phyloP scores from a whole-genome alignment of 2,113 vertebrate species.

The Percopsis transmontana region DNA sequence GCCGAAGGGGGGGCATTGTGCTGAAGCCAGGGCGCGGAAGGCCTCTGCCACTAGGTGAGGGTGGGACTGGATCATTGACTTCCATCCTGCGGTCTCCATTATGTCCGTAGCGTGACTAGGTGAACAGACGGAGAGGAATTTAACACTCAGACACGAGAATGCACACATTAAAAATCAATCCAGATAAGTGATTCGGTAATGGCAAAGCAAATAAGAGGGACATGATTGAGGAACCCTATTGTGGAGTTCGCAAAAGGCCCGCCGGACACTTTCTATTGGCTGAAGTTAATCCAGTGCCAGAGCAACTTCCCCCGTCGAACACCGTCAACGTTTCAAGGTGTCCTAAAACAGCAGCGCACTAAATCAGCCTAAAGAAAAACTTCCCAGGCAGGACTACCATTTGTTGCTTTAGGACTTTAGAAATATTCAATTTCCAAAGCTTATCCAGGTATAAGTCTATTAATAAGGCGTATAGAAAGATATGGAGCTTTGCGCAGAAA shows the following conservation, averaged over 20 bases:
- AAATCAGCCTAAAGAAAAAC: conserved; percentile 34
- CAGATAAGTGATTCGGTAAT: conserved; percentile 64
- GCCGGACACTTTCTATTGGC: conserved; percentile 23
- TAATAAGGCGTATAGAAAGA: conserved; percentile 77
- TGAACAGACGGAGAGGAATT: conserved; percentile 68
- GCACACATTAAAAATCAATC: conserved; percentile 73
- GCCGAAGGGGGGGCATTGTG: conserved; percentile 96
- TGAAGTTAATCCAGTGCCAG: conserved; percentile 3
- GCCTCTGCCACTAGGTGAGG: conserved; percentile 99
- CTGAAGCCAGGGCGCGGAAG: conserved; percentile 94
- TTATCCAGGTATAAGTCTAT: conserved; percentile 74
- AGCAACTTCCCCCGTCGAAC: background rate
- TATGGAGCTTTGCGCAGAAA: conserved; percentile 66
- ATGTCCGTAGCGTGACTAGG: conserved; percentile 94
- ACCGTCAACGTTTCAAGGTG: conserved; percentile 55
- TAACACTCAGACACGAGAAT: conserved; percentile 48
- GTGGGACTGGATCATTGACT: conserved; percentile 99
- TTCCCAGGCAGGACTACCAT: conserved; percentile 16
- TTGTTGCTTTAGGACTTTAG: conserved; percentile 50
- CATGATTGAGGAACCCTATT: conserved; percentile 30
- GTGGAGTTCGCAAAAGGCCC: conserved; percentile 34
- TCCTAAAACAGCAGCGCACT: conserved; percentile 36
- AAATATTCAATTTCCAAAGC: conserved; percentile 66
- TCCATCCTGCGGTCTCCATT: conserved; percentile 98
- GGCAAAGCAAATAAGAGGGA: conserved; percentile 54